These are phyloP conservation scores for Laothoe populi DNA, from an alignment of 2,888 invertebrate genomes.

Conservation along the genomic window DNA sequence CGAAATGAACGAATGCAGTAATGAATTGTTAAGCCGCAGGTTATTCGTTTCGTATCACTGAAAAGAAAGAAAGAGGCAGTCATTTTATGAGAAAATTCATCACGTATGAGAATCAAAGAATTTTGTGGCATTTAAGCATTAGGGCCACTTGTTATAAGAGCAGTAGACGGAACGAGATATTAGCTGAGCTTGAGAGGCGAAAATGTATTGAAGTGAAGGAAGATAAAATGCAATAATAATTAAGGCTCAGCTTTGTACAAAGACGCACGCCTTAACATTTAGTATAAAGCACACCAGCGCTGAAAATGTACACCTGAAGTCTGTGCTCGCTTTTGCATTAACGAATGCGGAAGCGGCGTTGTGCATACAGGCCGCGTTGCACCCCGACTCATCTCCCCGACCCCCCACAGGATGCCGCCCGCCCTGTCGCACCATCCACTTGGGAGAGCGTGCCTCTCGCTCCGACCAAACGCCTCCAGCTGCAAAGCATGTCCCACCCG, in stretches of 20 bases:
- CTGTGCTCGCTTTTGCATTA: slow-evolving; percentile 83
- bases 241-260: slow-evolving; percentile 76
- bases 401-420: slow-evolving; percentile 44
- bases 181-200: slow-evolving; percentile 36
- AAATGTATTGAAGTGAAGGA: slow-evolving; percentile 56
- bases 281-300: slow-evolving; percentile 81
- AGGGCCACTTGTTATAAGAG: not conserved
- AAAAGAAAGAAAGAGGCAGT: slow-evolving; percentile 21
- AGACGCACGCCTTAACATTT: slow-evolving; percentile 78
- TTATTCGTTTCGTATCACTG: slow-evolving; percentile 65
- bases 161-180: slow-evolving; percentile 14
- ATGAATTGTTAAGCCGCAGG: slow-evolving; percentile 79
- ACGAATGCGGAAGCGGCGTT: slow-evolving; percentile 84
- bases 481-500: slow-evolving; percentile 77
- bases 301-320: slow-evolving; percentile 85
- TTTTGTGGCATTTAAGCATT: not conserved
- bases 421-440: slow-evolving; percentile 46
- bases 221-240: slow-evolving; percentile 81
- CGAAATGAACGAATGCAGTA: slow-evolving; percentile 81
- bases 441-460: slow-evolving; percentile 61
- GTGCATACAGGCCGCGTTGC: slow-evolving; percentile 82
- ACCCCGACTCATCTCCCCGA: slow-evolving; percentile 49
- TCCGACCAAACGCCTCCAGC: slow-evolving; percentile 78
- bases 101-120: not conserved
- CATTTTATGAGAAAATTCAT: not conserved